Evolutionary conservation across 2,888 invertebrate species (phyloP), one percentile per base, ranked within the genome.

Genomic region (Philereme transversata): DNA sequence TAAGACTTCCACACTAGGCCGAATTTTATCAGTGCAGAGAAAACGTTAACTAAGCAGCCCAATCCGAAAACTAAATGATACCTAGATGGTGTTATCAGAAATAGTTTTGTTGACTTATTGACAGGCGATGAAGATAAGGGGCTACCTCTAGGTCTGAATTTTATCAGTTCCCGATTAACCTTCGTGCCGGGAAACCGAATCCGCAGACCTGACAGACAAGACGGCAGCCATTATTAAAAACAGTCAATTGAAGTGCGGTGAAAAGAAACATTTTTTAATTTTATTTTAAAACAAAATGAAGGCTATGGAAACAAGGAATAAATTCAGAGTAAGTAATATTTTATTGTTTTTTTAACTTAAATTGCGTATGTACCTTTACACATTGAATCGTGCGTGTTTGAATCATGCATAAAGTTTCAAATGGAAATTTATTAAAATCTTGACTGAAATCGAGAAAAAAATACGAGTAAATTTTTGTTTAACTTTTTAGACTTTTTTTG

Each of bases 221-320:
- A 40, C 36, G 7, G 5, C n/a, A 43, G 10, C 43, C n/a, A 10
- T 10, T 43, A 10, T 43, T 43, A 43, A n/a, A 5, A 5, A 5
- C n/a, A 10, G n/a, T 10, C 10, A 10, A 10, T 4, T 43, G 10
- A 10, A 43, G 59, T 62, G 57, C 10, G 6, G 54, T 50, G 57
- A 38, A 41, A 3, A 44, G 6, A 11, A 34, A 34, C 5, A 40
- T 22, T 38, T 51, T 35, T 47, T 4, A 8, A 22, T 11, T 22
- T 48, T 60, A 45, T 49, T 44, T 40, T 11, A 46, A 47, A 49
- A 41, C n/a, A 69, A 48, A 50, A 78, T 80, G 84, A 79, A 88
- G 65, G 88, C 88, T 7, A 65, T 87, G 5, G 88, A 86, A 73
- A 70, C 68, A 62, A 81, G 84, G 62, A 77, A 65, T 51, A 74